These are phyloP conservation scores for Pharmacophagus antenor DNA, from an alignment of 2,888 invertebrate species.

Conservation along the genomic window DNA sequence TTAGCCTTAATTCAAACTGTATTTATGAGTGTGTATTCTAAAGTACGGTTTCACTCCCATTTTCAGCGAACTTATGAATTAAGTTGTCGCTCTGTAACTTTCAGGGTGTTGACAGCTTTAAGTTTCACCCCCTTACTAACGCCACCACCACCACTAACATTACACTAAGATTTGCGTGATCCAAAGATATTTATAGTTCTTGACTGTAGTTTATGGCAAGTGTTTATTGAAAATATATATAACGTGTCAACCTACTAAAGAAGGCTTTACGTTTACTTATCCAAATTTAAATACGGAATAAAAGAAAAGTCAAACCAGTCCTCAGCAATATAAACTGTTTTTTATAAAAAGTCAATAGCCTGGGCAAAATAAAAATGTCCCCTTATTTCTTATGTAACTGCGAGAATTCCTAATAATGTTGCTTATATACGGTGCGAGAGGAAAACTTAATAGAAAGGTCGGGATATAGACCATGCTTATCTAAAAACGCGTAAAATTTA, in stretches of 20 bases:
- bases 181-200: not conserved
- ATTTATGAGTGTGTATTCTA: no score
- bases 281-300: not conserved
- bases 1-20: not conserved
- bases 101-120: no score
- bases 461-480: slow-evolving; percentile 43
- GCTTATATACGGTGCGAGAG: slow-evolving; percentile 39
- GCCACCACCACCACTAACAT: no score
- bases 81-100: no score
- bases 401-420: slow-evolving; percentile 41
- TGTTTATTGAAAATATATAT: not conserved
- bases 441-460: slow-evolving; percentile 57
- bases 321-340: slow-evolving; percentile 44
- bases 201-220: not conserved
- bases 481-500: slow-evolving; percentile 58
- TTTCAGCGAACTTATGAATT: no score
- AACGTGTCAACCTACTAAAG: not conserved
- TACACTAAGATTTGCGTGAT: no score
- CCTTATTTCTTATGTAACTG: slow-evolving; percentile 7
- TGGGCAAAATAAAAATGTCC: slow-evolving; percentile 1
- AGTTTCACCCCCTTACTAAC: no score
- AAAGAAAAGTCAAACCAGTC: not conserved
- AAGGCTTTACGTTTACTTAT: not conserved
- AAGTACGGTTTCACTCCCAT: not conserved
- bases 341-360: slow-evolving; percentile 1